Base-by-base conservation (phyloP, 2,888 invertebrate species). In the Calliphora vomitoria region DNA sequence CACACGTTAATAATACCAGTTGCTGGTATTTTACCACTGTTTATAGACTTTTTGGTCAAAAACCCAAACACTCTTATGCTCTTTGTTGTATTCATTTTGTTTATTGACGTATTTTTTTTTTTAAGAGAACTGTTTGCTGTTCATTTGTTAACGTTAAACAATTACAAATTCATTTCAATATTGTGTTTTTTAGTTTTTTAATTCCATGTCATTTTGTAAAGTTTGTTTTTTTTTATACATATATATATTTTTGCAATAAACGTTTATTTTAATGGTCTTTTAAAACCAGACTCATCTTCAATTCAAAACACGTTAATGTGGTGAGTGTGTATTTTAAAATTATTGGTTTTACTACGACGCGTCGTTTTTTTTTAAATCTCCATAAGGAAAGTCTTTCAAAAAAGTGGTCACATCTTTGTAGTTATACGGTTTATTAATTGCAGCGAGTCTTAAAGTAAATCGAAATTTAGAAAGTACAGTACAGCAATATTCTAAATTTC, bases 31-130 rank as follows among this genome's bases (percentile, higher is more conserved):
- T 72, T 76, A 89, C 90, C 88, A 81, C 53, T 87, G 86, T 92
- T 92, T 92, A 92, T 92, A 92, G 91, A 90, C 91, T 92, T 90
- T 83, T 90, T 89, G 69, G 38, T 53, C 62, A 78, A 69, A 53
- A 62, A 47, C 11, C n/a, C 6, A 64, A 68, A 47, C 15, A 10
- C 58, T 41, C 31, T 44, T 35, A 38, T 60, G 53, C 72, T 74
- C 50, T 18, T 72, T 55, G 38, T 64, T 11, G n/a, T 66, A 58
- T 74, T 82, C 66, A 74, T 60, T 58, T 72, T 55, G 15, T 35
- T 31, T 55, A 13, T 47, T 60, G 4, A 25, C 25, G 1, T 25
- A 25, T 25, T 20, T 41, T 10, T 3, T 15, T 72, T 58, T 55
- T 66, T 58, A 82, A 82, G 82, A 82, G 82, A 82, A n/a, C 44